Evolutionary conservation across 2,113 vertebrate species (phyloP).

Genomic region (Xiphophorus hellerii): DNA sequence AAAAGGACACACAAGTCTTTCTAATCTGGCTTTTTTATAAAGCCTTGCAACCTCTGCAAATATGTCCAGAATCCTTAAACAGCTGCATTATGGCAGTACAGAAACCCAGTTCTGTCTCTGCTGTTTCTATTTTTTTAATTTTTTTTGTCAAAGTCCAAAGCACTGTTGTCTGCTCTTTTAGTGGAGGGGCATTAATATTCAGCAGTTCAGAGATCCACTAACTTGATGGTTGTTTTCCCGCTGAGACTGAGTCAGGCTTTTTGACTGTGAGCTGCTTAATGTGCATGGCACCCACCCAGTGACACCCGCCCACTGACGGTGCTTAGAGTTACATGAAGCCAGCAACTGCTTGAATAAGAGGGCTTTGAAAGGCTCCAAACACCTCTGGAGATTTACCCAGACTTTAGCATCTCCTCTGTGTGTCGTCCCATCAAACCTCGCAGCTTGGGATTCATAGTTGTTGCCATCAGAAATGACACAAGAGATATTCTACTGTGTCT

Average conservation of each 20-base stretch:
- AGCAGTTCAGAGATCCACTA: not conserved
- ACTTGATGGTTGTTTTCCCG: conserved; percentile 11
- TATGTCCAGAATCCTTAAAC: not conserved
- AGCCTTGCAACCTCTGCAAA: not conserved
- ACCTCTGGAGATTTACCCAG: not conserved
- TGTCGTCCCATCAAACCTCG: conserved; percentile 1
- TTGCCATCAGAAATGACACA: not conserved
- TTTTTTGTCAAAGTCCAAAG: not conserved
- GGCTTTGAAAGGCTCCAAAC: conserved; percentile 18
- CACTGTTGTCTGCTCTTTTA: conserved; percentile 9
- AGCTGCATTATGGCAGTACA: not conserved
- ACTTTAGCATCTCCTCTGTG: not conserved
- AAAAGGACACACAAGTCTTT: not conserved
- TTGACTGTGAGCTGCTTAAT: conserved; percentile 4
- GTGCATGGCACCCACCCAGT: not conserved
- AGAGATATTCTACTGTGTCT: not conserved
- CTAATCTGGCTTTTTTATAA: not conserved
- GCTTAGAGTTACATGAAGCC: conserved; percentile 3
- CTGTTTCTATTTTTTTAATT: not conserved
- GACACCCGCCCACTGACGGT: not conserved
- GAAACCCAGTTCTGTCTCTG: not conserved
- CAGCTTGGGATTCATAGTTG: conserved; percentile 3
- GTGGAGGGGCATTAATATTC: not conserved
- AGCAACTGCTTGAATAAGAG: not conserved
- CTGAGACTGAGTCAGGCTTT: conserved; percentile 3